phyloP scores from a whole-genome alignment of 2,797 vertebrate genomes.

The Cirrhinus mrigala region DNA sequence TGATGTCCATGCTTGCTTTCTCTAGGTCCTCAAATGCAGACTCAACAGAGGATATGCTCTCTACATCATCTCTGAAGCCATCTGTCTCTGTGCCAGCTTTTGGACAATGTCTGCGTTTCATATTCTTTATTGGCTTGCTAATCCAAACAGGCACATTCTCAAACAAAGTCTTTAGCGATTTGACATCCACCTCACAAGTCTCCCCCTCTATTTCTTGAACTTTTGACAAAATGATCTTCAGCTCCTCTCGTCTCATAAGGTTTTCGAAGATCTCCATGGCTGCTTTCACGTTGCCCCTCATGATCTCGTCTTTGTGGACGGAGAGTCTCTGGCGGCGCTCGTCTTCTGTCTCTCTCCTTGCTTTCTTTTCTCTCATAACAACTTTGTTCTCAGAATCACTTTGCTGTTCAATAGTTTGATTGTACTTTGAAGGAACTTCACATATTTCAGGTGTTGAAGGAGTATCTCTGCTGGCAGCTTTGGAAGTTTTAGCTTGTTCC shows the following conservation, averaged over 20 bases:
- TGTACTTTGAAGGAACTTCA: constrained; percentile 40
- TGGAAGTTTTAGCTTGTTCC: constrained; percentile 45
- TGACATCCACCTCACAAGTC: constrained; percentile 81
- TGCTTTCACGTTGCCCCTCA: constrained; percentile 85
- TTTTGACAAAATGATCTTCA: constrained; percentile 85
- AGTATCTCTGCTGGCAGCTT: constrained; percentile 41
- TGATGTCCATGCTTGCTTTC: constrained; percentile 89
- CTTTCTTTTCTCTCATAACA: constrained; percentile 78
- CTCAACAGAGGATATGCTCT: constrained; percentile 81
- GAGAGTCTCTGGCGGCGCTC: constrained; percentile 87
- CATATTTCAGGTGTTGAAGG: constrained; percentile 34
- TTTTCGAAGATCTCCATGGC: constrained; percentile 88
- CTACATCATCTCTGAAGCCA: constrained; percentile 63
- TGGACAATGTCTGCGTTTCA: constrained; percentile 68
- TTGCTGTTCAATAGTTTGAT: constrained; percentile 82
- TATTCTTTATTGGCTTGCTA: constrained; percentile 61
- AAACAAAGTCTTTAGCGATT: constrained; percentile 82
- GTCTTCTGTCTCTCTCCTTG: constrained; percentile 78
- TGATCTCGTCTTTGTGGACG: constrained; percentile 90
- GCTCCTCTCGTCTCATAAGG: constrained; percentile 85
- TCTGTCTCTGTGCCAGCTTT: constrained; percentile 59
- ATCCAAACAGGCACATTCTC: constrained; percentile 87
- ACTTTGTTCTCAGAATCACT: constrained; percentile 66
- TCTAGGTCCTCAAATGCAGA: constrained; percentile 91
- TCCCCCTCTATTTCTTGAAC: constrained; percentile 89